Evolutionary conservation across 1,140 invertebrate genomes (phyloP), one percentile per base, ranked within the genome.

Genomic region (Oncopeltus fasciatus): DNA sequence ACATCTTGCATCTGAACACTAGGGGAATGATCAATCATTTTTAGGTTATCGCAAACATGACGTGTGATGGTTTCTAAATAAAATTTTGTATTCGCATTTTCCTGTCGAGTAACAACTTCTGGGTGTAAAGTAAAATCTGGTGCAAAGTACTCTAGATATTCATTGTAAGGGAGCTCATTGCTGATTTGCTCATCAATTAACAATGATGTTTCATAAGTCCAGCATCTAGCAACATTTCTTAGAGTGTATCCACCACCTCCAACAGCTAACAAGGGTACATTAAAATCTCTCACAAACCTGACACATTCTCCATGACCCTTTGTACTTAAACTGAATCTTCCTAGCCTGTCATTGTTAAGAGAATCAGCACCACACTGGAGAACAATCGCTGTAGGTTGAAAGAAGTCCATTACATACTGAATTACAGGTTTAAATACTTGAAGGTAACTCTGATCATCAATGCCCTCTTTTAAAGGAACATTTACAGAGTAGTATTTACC

Each of bases 361-460:
- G 95, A 99, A 77, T 99, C 97, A 0, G 97, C 95, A 0, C 97
- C 97, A 77, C 97, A 99, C 72, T 97, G 93, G 1, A 99, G 74
- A 0, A 99, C 95, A 71, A 99, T 98, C 18, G 92, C 95, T 0
- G 92, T 95, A 0, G 97, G 97, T 66, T 88, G 84, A 73, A 95
- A 99, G 71, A 90, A 96, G 69, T 99, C 90, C 84, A 99, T 96
- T 0, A 99, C 94, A 69, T 86, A 83, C 1, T 83, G 85, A 63
- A 99, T 95, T 0, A 95, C 86, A 2, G 93, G 92, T 70, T 97
- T 95, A 69, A 98, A 98, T 0, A 97, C 80, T 74, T 90, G 85
- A 21, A 87, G 83, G 73, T 97, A 98, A 64, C 91, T 94, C 44
- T 84, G 77, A 74, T 98, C 95, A 73, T 97, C 93, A 63, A 98